phyloP scores from a whole-genome alignment of 2,797 vertebrate genomes.

The Mus minutoides region DNA sequence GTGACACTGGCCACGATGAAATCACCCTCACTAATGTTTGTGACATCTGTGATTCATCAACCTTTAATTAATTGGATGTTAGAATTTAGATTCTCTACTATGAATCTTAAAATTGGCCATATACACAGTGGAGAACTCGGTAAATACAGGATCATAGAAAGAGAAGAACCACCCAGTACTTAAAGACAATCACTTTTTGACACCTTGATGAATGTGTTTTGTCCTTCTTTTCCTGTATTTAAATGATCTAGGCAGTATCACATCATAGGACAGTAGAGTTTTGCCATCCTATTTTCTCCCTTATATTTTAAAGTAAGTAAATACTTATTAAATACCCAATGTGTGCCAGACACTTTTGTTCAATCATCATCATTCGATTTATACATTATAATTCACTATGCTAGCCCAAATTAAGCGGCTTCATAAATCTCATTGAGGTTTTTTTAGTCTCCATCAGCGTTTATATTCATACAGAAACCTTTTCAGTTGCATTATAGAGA shows the following conservation, averaged over 20 bases:
- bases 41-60: not conserved
- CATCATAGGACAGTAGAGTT: not conserved
- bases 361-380: constrained; percentile 40
- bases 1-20: not conserved
- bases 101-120: constrained; percentile 35
- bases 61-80: constrained; percentile 41
- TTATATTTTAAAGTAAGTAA: constrained; percentile 61
- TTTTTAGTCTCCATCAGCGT: constrained; percentile 31
- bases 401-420: not conserved
- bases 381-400: not conserved
- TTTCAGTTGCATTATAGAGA: not conserved
- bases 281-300: constrained; percentile 12
- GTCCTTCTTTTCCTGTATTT: constrained; percentile 17
- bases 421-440: constrained; percentile 42
- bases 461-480: not conserved
- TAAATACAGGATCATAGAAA: constrained; percentile 42
- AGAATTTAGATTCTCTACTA: not conserved
- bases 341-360: not conserved
- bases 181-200: constrained; percentile 58
- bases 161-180: constrained; percentile 16
- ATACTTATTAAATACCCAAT: constrained; percentile 49
- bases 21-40: not conserved
- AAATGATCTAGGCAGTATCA: constrained; percentile 58
- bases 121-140: constrained; percentile 13
- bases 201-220: constrained; percentile 56